These are phyloP conservation scores for Pollimyrus isidori DNA, from an alignment of 2,113 vertebrate genomes.

Conservation along the genomic window DNA sequence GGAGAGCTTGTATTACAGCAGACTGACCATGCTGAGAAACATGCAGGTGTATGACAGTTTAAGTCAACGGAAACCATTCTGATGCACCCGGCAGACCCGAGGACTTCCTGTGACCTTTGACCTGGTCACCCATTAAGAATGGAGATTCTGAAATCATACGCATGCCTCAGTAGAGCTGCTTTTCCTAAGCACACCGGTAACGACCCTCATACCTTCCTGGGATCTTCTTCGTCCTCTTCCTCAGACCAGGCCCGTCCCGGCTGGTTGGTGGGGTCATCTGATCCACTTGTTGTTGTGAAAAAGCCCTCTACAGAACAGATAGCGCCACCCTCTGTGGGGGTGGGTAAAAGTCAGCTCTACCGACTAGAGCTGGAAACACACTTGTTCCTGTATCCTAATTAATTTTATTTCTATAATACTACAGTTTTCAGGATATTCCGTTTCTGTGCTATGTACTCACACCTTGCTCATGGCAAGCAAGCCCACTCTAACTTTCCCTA, in stretches of 20 bases:
- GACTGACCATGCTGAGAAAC: neutral
- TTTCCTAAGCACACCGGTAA: neutral
- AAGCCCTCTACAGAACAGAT: neutral
- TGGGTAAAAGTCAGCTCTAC: neutral
- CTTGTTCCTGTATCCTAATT: neutral
- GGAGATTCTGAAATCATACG: neutral
- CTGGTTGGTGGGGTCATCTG: slow-evolving; percentile 30
- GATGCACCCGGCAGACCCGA: neutral
- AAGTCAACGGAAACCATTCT: neutral
- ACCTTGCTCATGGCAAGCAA: too few relatives aligned
- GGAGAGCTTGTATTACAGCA: neutral
- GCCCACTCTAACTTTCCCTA: too few relatives aligned
- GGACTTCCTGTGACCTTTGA: neutral
- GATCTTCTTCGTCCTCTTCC: slow-evolving; percentile 28
- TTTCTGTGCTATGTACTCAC: too few relatives aligned
- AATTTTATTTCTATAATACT: too few relatives aligned
- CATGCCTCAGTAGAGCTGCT: neutral
- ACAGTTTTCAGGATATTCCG: too few relatives aligned
- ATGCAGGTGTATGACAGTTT: neutral
- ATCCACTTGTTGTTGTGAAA: neutral
- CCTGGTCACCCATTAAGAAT: neutral
- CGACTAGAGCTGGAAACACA: neutral
- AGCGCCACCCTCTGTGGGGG: neutral
- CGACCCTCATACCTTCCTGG: slow-evolving; percentile 13
- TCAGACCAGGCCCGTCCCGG: slow-evolving; percentile 49